A percentile compares a stretch with the other conserved stretches of the same genome.
Evolutionary conservation across 2,797 vertebrate species (phyloP).

Genomic region (Yasuhikotakia modesta): DNA sequence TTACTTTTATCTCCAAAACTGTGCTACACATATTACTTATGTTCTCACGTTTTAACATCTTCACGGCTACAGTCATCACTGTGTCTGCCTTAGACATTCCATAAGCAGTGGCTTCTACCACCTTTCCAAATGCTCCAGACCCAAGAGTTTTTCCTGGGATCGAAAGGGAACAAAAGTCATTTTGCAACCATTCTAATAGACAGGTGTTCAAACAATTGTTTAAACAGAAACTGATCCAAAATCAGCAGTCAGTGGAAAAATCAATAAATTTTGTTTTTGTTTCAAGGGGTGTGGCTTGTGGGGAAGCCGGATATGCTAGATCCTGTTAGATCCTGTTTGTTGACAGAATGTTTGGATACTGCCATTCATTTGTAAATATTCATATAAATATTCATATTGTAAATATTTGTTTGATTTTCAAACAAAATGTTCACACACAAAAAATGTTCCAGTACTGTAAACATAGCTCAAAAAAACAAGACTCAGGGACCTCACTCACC

Average conservation of each 20-base stretch:
- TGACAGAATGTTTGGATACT: constrained; percentile 24
- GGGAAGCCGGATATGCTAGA: constrained; percentile 73
- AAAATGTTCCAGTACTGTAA: not conserved
- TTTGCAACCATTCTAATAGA: not conserved
- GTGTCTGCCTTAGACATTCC: constrained; percentile 92
- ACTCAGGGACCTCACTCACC: constrained; percentile 70
- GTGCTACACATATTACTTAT: not conserved
- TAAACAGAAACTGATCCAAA: constrained; percentile 21
- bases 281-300: constrained; percentile 24
- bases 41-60: constrained; percentile 92
- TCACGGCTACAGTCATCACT: constrained; percentile 94
- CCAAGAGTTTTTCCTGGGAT: constrained; percentile 91
- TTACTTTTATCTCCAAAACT: not conserved
- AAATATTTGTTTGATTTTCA: too few species aligned
- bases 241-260: constrained; percentile 1
- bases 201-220: not conserved
- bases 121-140: constrained; percentile 96
- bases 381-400: not conserved
- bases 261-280: constrained; percentile 12
- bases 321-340: constrained; percentile 74
- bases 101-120: constrained; percentile 95
- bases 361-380: not conserved
- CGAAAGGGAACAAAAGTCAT: constrained; percentile 32
- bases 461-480: not conserved
- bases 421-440: not conserved